Evolutionary conservation across 2,797 vertebrate genomes (phyloP).

Genomic region (Malurus splendens): DNA sequence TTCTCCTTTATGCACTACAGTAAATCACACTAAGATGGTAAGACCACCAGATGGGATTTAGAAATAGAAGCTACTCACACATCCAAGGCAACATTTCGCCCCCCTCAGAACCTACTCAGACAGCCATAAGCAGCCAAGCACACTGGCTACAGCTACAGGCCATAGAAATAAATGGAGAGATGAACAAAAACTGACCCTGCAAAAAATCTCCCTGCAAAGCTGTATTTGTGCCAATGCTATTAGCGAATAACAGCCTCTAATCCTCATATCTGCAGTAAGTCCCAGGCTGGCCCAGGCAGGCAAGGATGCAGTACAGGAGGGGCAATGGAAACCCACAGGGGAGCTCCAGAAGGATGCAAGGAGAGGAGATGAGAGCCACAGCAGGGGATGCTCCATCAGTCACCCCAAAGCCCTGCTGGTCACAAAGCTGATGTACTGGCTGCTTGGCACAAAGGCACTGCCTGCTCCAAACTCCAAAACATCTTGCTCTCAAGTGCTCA

Average conservation of each 20-base stretch:
- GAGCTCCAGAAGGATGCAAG: background rate
- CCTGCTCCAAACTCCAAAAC: background rate
- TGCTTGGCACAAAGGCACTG: background rate
- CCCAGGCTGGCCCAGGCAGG: background rate
- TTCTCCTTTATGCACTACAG: background rate
- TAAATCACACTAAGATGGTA: background rate
- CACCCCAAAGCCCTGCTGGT: accelerated
- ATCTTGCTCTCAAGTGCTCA: accelerated
- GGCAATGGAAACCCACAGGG: background rate
- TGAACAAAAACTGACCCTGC: accelerated
- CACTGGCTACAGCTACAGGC: background rate
- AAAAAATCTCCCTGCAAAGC: background rate
- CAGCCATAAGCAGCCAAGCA: background rate
- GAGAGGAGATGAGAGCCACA: background rate
- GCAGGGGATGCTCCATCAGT: background rate
- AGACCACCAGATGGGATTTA: background rate
- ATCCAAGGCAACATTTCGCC: background rate
- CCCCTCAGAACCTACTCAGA: accelerated
- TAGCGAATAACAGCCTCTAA: background rate
- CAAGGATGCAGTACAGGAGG: background rate
- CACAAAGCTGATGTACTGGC: background rate
- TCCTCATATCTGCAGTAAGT: background rate
- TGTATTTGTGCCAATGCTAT: background rate
- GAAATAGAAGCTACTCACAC: background rate
- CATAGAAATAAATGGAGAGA: background rate